A percentile compares a stretch with the other conserved stretches of the same genome.
Conservation (phyloP, 2,113 vertebrate species). For the Sclerurus mexicanus region DNA sequence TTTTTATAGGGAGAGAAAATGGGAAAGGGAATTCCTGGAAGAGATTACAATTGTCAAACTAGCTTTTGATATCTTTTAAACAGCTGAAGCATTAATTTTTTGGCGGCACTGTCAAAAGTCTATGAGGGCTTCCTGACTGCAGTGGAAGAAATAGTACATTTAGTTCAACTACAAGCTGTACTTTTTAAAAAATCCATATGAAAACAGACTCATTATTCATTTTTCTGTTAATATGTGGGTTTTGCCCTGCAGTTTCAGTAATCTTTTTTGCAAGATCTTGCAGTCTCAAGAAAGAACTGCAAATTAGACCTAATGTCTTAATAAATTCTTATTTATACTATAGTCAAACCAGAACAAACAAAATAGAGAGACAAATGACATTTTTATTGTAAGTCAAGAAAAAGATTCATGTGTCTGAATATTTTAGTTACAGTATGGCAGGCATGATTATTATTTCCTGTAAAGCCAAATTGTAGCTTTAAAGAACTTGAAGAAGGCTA, state of each 20-base stretch:
- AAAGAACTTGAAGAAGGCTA: not conserved
- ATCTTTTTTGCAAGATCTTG: conserved; percentile 1
- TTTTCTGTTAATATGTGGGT: conserved; percentile 45
- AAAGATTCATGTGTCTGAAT: conserved; percentile 60
- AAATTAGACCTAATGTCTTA: conserved; percentile 20
- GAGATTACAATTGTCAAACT: conserved; percentile 50
- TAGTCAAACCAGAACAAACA: conserved; percentile 43
- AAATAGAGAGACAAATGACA: conserved; percentile 39
- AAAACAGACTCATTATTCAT: conserved; percentile 62
- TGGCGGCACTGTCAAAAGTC: conserved; percentile 34
- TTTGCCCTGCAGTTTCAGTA: conserved; percentile 36
- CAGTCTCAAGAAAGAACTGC: conserved; percentile 6
- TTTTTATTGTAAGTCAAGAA: conserved; percentile 52
- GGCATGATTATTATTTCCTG: conserved; percentile 54
- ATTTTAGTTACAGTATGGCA: conserved; percentile 46
- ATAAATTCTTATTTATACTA: conserved; percentile 48
- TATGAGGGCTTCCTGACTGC: conserved; percentile 43
- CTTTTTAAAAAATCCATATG: not conserved
- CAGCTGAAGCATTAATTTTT: conserved; percentile 55
- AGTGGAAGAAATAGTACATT: conserved; percentile 45
- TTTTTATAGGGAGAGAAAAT: conserved; percentile 46
- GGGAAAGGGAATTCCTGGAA: conserved; percentile 65
- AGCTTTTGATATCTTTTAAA: conserved; percentile 47
- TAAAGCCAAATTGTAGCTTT: conserved; percentile 1
- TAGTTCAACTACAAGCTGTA: conserved; percentile 46